Conservation (phyloP, 1,140 invertebrate species). For the Bradysia coprophila region DNA sequence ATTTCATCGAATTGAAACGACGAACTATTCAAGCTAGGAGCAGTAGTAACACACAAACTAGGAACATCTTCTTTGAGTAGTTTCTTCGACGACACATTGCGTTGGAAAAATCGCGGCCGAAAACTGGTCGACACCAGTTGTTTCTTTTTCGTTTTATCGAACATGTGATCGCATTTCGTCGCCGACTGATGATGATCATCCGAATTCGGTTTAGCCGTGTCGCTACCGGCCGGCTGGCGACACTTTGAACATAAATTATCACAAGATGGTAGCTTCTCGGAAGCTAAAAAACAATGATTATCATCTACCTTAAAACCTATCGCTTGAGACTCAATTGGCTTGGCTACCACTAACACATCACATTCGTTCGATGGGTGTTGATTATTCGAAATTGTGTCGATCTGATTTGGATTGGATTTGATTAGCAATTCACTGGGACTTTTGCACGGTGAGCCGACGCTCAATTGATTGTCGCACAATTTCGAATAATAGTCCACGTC, state of each 20-base stretch:
- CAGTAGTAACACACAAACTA: neutral
- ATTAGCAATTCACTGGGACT: neutral
- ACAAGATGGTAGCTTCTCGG: neutral
- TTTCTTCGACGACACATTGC: neutral
- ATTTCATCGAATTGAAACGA: neutral
- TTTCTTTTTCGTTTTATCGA: too few species aligned
- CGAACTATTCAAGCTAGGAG: neutral
- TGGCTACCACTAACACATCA: slow-evolving; percentile 7
- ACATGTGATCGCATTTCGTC: too few species aligned
- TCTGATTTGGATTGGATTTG: too few species aligned
- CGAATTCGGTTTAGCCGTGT: too few species aligned
- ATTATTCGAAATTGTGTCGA: neutral
- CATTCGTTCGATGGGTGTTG: neutral
- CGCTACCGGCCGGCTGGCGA: too few species aligned
- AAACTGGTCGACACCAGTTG: too few species aligned
- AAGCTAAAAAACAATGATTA: neutral
- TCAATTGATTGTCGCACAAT: slow-evolving; percentile 12
- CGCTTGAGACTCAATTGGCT: slow-evolving; percentile 8
- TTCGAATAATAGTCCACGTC: slow-evolving; percentile 10
- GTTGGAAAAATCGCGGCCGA: neutral
- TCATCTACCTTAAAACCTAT: slow-evolving; percentile 8
- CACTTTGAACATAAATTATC: neutral
- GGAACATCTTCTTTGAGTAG: neutral
- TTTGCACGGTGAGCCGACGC: slow-evolving; percentile 7
- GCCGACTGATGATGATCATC: too few species aligned